These are phyloP conservation scores for Rutilus rutilus DNA, from an alignment of 2,113 vertebrate genomes.

Conservation along the genomic window DNA sequence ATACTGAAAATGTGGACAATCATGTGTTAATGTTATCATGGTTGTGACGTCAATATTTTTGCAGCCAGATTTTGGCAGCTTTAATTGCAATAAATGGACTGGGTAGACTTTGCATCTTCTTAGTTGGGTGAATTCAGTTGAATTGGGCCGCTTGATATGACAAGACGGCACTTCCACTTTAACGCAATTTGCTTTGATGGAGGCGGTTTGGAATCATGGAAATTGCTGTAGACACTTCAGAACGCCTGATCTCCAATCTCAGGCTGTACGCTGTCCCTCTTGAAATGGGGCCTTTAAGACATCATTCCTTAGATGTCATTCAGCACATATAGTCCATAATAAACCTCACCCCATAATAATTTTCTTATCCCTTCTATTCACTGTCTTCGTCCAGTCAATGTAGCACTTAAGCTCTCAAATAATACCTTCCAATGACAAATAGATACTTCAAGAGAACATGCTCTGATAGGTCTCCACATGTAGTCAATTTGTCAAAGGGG, in stretches of 20 bases:
- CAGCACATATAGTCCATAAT: background rate
- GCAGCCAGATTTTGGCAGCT: background rate
- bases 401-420: slow-evolving; percentile 28
- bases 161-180: slow-evolving; percentile 4
- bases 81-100: background rate
- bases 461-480: slow-evolving; percentile 10
- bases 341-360: slow-evolving; percentile 20
- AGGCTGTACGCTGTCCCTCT: background rate
- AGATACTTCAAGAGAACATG: slow-evolving; percentile 1
- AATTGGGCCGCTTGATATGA: background rate
- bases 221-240: background rate
- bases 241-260: background rate
- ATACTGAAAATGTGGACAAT: background rate
- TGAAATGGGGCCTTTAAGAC: background rate
- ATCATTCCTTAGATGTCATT: background rate
- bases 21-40: background rate
- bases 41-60: background rate
- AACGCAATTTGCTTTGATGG: slow-evolving; percentile 9
- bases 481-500: slow-evolving; percentile 34
- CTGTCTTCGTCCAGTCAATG: slow-evolving; percentile 3
- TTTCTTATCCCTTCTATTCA: background rate
- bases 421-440: background rate
- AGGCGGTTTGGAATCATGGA: background rate
- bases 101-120: background rate
- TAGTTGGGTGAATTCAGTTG: background rate